phyloP scores from a whole-genome alignment of 1,140 invertebrate genomes.

The Psix sp. region DNA sequence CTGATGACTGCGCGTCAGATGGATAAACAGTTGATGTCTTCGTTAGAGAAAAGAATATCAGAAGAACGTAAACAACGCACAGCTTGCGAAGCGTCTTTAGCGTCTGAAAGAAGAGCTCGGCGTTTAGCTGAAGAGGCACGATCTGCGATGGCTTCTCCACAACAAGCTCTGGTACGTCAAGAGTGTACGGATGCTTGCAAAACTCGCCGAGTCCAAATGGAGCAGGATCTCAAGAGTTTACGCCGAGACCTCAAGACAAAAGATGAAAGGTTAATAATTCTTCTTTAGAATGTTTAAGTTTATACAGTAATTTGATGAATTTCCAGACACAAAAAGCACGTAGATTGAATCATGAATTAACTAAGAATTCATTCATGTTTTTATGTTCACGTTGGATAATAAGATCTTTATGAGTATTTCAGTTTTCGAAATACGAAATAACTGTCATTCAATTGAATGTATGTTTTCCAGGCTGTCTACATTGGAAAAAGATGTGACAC shows the following conservation, averaged over 20 bases:
- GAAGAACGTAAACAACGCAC: conserved; percentile 89
- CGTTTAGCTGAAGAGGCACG: conserved; percentile 77
- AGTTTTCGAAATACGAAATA: too few relatives aligned
- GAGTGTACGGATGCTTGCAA: conserved; percentile 89
- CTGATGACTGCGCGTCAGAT: conserved; percentile 83
- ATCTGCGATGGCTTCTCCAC: conserved; percentile 68
- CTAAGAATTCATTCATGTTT: too few relatives aligned
- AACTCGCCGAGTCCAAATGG: conserved; percentile 84
- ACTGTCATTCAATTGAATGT: neutral
- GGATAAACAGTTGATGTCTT: conserved; percentile 86
- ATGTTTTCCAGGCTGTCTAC: conserved; percentile 54
- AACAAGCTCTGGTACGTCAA: conserved; percentile 71
- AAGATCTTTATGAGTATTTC: too few relatives aligned
- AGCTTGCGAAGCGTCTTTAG: conserved; percentile 86
- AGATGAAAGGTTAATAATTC: conserved; percentile 81
- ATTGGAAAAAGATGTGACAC: conserved; percentile 70
- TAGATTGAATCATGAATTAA: too few relatives aligned
- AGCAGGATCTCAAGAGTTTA: conserved; percentile 86
- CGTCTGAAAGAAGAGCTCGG: conserved; percentile 83
- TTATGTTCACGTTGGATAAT: too few relatives aligned
- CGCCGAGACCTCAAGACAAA: conserved; percentile 85
- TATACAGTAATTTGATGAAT: too few relatives aligned
- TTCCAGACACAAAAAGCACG: neutral
- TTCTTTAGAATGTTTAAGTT: conserved; percentile 2
- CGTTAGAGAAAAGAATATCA: conserved; percentile 87